Base-by-base conservation (phyloP, 2,888 invertebrate genomes). In the Phymatocera aterrima region DNA sequence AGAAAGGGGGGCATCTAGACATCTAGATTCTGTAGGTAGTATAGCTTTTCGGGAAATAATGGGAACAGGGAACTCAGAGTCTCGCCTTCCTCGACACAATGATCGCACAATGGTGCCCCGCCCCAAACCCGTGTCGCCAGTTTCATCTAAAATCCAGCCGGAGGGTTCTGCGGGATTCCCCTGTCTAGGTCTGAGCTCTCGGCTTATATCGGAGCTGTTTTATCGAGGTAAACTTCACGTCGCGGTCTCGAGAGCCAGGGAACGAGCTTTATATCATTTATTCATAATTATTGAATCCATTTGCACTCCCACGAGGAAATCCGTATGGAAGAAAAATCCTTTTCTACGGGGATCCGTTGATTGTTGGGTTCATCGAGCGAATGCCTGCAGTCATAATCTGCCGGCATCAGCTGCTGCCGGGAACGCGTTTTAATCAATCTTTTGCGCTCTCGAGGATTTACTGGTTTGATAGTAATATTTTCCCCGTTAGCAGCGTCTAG, bases 391-490 rank as follows among this genome's bases (percentile, higher is more conserved):
- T n/a, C n/a, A n/a, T n/a, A n/a, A n/a, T n/a, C n/a, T n/a, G n/a
- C n/a, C n/a, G n/a, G n/a, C n/a, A n/a, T n/a, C 34, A 68, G 6
- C 24, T 43, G 28, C 54, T 54, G n/a, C 18, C 24, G 68, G 15
- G 28, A 68, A 28, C 28, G 28, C 28, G 43, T 28, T 54, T 15
- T 34, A 46, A 68, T 68, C 68, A 43, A 68, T 46, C 68, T 68
- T 46, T 8, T 6, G 5, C 5, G 5, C 24, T 37, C 28, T 18
- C 34, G 28, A 10, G 18, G 72, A 48, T 51, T 51, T 34, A 51
- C 54, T 51, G 54, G 54, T 72, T 72, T 54, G 46, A 24, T 68
- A 68, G 46, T 51, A 54, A 72, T 72, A 72, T 31, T 72, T 48
- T 64, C 37, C 37, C 34, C 61, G 46, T 43, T 54, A 72, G n/a